phyloP scores from a whole-genome alignment of 2,113 vertebrate genomes.

The Leucopsar rothschildi region DNA sequence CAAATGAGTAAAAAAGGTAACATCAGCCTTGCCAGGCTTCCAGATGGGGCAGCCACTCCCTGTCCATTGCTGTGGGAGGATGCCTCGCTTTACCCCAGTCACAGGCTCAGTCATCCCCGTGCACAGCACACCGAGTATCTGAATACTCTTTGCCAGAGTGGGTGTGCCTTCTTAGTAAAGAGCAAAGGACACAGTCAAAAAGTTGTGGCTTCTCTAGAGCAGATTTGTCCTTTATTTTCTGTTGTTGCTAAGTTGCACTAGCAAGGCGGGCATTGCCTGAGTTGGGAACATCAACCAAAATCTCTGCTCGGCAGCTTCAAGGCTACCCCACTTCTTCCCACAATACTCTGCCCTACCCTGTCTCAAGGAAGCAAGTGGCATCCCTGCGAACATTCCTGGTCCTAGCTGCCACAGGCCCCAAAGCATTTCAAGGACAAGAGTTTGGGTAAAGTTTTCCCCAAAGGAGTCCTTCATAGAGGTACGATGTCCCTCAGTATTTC shows the following conservation, averaged over 20 bases:
- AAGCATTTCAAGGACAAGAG: background rate
- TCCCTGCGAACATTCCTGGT: background rate
- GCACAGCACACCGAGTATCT: background rate
- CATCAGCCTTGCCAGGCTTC: background rate
- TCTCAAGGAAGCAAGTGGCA: background rate
- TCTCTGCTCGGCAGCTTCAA: background rate
- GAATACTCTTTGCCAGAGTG: background rate
- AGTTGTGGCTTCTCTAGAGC: background rate
- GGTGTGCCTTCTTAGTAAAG: background rate
- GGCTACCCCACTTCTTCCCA: background rate
- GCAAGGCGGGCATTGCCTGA: background rate
- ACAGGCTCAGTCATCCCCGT: background rate
- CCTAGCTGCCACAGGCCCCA: rapidly evolving
- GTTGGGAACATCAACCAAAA: background rate
- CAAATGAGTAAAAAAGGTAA: background rate
- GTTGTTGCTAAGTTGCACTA: background rate
- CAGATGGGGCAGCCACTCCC: background rate
- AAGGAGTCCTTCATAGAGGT: background rate
- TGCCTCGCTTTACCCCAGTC: background rate
- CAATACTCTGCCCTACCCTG: background rate
- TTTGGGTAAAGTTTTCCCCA: background rate
- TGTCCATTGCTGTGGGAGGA: rapidly evolving
- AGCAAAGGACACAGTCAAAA: background rate
- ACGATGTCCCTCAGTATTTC: rapidly evolving
- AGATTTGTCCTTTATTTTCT: background rate